Percentiles rank a stretch among this genome's conserved stretches.
These are phyloP conservation scores for Lagopus muta DNA, from an alignment of 2,113 vertebrate genomes.

Conservation along the genomic window DNA sequence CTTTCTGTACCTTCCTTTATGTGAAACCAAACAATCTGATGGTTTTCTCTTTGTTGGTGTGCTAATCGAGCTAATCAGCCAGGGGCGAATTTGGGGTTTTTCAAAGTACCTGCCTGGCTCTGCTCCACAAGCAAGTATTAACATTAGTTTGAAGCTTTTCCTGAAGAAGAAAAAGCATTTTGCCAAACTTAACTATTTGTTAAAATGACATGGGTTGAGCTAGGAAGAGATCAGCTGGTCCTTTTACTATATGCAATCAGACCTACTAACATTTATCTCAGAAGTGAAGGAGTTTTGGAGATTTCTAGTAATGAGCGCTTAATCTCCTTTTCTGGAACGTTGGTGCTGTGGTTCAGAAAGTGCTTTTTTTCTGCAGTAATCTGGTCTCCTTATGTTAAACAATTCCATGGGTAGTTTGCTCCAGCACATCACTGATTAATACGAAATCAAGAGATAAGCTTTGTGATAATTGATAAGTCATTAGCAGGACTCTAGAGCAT, in stretches of 20 bases:
- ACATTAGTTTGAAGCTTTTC: background rate
- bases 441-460: slow-evolving; percentile 76
- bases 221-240: background rate
- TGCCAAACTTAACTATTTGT: background rate
- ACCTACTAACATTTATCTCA: background rate
- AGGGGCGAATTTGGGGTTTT: background rate
- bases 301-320: background rate
- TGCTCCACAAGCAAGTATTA: background rate
- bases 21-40: background rate
- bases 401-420: background rate
- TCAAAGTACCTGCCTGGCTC: background rate
- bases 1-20: background rate
- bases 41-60: background rate
- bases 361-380: background rate
- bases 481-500: slow-evolving; percentile 73
- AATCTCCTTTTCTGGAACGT: background rate
- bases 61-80: no score
- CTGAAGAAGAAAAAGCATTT: background rate
- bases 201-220: background rate
- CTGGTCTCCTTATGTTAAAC: slow-evolving; percentile 58
- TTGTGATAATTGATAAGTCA: slow-evolving; percentile 79
- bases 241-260: background rate
- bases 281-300: background rate
- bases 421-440: slow-evolving; percentile 80
- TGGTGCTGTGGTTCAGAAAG: background rate